Evolutionary conservation across 2,797 vertebrate species (phyloP), one percentile per base, ranked within the genome.

Genomic region (Characodon lateralis): DNA sequence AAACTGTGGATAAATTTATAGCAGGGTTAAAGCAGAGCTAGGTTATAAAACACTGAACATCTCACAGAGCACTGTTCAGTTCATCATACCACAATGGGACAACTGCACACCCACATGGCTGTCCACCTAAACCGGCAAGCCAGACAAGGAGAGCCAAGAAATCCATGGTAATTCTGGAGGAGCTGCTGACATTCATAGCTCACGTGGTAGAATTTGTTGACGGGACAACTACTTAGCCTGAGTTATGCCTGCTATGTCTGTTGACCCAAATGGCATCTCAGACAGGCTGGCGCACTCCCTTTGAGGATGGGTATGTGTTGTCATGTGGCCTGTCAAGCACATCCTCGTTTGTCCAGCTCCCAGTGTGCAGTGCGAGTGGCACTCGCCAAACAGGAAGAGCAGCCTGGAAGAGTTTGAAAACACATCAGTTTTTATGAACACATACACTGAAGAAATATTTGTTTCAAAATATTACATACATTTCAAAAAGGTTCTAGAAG

Each of bases 361-460:
- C 43, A 7, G 43, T 46, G 43, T 46, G 43, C 5, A 8, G 43
- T 10, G 43, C 43, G 10, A 46, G 43, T 8, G 35, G 35, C 35
- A 35, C 61, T 63, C 61, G 31, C 63, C 63, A 66, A 66, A 66
- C 63, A 66, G 63, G 65, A 68, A 68, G 65, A 68, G 65, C 65
- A 68, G 31, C 20, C 31, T 65, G 31, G 61, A 4, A 35, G 61
- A 20, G 22, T 39, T 22, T 65, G 14, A 35, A 61, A 61, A 14
- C 14, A 31, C 59, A 31, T 18, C 31, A 31, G 14, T 28, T 35
- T 61, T 61, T 31, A 31, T 16, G 35, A 65, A 65, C 16, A 22
- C 35, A 7, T 46, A 10, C 18, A 31, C 2, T 7, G 1, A 65
- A 31, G 18, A 51, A 51, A 16, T 51, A 6, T 35, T 20, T 63